Conservation (phyloP, 2,113 vertebrate species). For the Indicator indicator region DNA sequence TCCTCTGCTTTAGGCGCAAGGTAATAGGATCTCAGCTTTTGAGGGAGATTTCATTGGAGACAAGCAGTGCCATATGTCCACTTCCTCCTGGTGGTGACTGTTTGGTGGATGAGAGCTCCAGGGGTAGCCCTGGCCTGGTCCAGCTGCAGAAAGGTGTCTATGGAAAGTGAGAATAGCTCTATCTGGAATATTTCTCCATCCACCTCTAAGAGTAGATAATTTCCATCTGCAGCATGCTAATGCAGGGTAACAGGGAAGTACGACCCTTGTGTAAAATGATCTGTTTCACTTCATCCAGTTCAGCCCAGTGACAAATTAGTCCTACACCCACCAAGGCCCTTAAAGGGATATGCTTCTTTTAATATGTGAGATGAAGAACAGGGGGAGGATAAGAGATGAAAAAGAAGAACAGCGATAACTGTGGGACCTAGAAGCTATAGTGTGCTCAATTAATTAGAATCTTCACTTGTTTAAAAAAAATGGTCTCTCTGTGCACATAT, state of each 20-base stretch:
- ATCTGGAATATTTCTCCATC: background rate
- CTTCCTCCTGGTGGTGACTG: background rate
- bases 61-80: background rate
- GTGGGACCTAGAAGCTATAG: slow-evolving; percentile 45
- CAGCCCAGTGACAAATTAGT: slow-evolving; percentile 37
- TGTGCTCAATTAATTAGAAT: slow-evolving; percentile 73
- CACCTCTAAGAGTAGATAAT: background rate
- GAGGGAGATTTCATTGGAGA: background rate
- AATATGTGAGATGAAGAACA: slow-evolving; percentile 22
- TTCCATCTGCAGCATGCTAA: background rate
- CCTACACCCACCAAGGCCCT: slow-evolving; percentile 16
- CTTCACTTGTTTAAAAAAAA: slow-evolving; percentile 64
- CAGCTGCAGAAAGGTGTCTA: background rate
- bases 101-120: background rate
- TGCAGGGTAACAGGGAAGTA: background rate
- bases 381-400: slow-evolving; percentile 37
- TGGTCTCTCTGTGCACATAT: slow-evolving; percentile 48
- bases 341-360: slow-evolving; percentile 43
- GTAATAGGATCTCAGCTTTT: background rate
- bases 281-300: background rate
- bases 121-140: background rate
- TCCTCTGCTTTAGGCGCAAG: background rate
- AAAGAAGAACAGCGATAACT: slow-evolving; percentile 57
- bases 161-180: background rate
- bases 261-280: background rate